Percentiles rank a stretch among this genome's conserved stretches.
Conservation (phyloP, 2,113 vertebrate genomes). For the Eonycteris spelaea region DNA sequence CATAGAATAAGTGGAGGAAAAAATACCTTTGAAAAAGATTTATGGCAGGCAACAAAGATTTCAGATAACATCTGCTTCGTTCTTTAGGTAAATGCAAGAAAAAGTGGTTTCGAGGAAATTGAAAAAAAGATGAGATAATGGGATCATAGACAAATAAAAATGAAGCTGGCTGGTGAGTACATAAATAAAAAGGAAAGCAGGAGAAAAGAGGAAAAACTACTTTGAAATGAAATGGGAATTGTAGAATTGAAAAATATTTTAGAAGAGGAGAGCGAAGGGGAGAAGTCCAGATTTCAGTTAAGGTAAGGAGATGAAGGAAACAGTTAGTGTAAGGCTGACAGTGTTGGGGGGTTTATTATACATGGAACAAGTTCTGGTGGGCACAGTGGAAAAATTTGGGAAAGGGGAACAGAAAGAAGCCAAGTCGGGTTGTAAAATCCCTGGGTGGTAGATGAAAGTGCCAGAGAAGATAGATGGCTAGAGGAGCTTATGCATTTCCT, state of each 20-base stretch:
- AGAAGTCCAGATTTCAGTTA: neutral
- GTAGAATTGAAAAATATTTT: neutral
- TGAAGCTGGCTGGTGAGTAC: neutral
- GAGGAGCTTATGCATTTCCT: neutral
- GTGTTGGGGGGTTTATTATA: neutral
- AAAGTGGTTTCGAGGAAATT: neutral
- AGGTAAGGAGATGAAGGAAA: neutral
- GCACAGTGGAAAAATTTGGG: neutral
- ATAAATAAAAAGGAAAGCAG: neutral
- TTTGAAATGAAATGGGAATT: neutral
- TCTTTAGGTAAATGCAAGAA: neutral
- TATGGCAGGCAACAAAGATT: neutral
- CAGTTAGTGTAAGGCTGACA: neutral
- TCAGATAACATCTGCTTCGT: neutral
- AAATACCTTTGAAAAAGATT: neutral
- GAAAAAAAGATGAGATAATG: neutral
- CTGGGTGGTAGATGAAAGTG: neutral
- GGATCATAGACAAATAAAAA: neutral
- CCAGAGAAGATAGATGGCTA: neutral
- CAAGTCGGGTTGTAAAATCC: neutral
- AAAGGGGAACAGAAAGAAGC: neutral
- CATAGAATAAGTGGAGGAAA: neutral
- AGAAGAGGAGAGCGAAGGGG: neutral
- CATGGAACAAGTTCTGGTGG: neutral
- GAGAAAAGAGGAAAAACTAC: neutral